Evolutionary conservation across 2,113 vertebrate genomes (phyloP), one percentile per base, ranked within the genome.

Genomic region (Halcyon malimbica): DNA sequence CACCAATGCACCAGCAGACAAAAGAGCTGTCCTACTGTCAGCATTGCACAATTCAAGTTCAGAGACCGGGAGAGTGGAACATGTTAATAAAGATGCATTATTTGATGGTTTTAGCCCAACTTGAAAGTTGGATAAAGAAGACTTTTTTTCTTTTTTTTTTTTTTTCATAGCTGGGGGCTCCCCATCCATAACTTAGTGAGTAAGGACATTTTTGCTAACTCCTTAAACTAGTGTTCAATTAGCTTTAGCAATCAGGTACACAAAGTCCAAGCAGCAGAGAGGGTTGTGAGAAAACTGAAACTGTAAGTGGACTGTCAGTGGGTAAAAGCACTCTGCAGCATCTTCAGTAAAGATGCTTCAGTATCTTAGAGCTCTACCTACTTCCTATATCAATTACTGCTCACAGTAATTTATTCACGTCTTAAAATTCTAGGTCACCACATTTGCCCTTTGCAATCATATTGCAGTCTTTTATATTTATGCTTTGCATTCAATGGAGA

Each of bases 401-500:
- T 83, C 73, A 60, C 46, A 44, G n/a, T 29, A 86, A 64, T 87
- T 83, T 80, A 67, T 57, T 62, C 20, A 59, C 5, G 2, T 75
- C 56, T 83, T 83, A 83, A 83, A 91, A 89, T 83, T 68, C 51
- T 51, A 80, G 94, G 90, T 44, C 81, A 81, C 70, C 42, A 37
- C 41, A 87, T 76, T 64, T 93, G 44, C 70, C 64, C 77, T 93
- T 83, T 71, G 68, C 83, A 90, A 89, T 82, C 87, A 70, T 64
- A 41, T 62, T 73, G 81, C 60, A 75, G 42, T 71, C 57, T 84
- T 64, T 94, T 86, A 68, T 91, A 81, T 75, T 67, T 56, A 87
- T 0, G 0, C 42, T 95, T 94, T 85, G 48, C 48, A 59, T 93
- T 91, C 50, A 80, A 85, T 54, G 92, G 75, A 78, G 74, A 89